Conservation (phyloP, 2,113 vertebrate genomes). For the Entomyzon cyanotis region DNA sequence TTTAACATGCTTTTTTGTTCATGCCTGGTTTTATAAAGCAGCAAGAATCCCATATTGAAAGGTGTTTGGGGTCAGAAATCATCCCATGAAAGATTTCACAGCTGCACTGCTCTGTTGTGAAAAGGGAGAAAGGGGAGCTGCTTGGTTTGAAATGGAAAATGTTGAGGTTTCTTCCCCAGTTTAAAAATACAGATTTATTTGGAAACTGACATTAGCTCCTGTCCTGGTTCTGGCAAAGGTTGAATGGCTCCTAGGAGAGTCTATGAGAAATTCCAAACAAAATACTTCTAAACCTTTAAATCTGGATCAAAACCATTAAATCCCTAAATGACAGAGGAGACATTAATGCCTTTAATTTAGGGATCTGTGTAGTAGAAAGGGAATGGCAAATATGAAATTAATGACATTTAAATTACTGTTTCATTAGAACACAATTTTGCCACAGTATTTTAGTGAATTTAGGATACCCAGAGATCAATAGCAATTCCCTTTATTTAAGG, state of each 20-base stretch:
- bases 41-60: not conserved
- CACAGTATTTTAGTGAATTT: conserved; percentile 63
- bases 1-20: not conserved
- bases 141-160: not conserved
- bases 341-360: conserved; percentile 46
- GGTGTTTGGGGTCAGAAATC: not conserved
- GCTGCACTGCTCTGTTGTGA: not conserved
- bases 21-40: not conserved
- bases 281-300: not conserved
- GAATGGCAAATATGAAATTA: conserved; percentile 74
- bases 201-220: not conserved
- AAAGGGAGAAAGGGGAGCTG: not conserved
- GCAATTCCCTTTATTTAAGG: conserved; percentile 71
- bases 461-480: conserved; percentile 68
- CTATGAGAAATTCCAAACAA: not conserved
- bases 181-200: not conserved
- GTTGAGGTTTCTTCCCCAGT: not conserved
- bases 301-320: conserved; percentile 51
- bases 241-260: not conserved
- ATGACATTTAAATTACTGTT: conserved; percentile 75
- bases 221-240: not conserved
- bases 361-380: conserved; percentile 65
- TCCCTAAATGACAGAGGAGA: conserved; percentile 26
- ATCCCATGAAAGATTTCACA: not conserved
- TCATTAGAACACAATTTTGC: conserved; percentile 73